phyloP scores from a whole-genome alignment of 1,140 invertebrate genomes.

The Phocides pigmalion region DNA sequence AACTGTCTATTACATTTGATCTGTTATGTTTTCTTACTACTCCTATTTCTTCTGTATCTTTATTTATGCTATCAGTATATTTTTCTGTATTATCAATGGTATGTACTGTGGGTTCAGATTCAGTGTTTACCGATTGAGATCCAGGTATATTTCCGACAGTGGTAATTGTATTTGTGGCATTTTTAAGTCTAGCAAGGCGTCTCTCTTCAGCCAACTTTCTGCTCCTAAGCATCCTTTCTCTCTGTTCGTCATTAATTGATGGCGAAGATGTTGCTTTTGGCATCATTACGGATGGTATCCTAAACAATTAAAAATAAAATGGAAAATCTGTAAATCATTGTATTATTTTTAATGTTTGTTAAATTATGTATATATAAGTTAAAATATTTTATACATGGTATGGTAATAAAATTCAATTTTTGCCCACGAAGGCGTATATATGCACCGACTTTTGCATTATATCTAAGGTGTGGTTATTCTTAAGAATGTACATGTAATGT shows the following conservation, averaged over 20 bases:
- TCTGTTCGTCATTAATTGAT: conserved; percentile 75
- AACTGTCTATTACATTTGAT: conserved; percentile 63
- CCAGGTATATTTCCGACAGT: conserved; percentile 21
- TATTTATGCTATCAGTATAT: neutral
- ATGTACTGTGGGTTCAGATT: neutral
- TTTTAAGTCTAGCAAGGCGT: conserved; percentile 62
- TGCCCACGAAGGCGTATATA: too few species aligned
- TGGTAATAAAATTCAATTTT: too few species aligned
- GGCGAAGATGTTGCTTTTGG: conserved; percentile 71
- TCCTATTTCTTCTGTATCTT: conserved; percentile 26
- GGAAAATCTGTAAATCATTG: too few species aligned
- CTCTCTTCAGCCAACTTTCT: conserved; percentile 75
- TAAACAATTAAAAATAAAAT: conserved; percentile 29
- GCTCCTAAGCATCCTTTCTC: conserved; percentile 75
- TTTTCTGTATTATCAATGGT: neutral
- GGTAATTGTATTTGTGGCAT: conserved; percentile 35
- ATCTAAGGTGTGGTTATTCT: too few species aligned
- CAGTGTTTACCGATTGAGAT: neutral
- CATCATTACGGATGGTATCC: conserved; percentile 39
- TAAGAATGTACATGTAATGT: too few species aligned
- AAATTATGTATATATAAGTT: too few species aligned
- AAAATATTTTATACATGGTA: too few species aligned
- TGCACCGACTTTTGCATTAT: too few species aligned
- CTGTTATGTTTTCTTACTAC: conserved; percentile 46
- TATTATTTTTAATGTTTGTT: too few species aligned